Evolutionary conservation across 1,140 invertebrate species (phyloP).

Genomic region (Drosophila rufa): DNA sequence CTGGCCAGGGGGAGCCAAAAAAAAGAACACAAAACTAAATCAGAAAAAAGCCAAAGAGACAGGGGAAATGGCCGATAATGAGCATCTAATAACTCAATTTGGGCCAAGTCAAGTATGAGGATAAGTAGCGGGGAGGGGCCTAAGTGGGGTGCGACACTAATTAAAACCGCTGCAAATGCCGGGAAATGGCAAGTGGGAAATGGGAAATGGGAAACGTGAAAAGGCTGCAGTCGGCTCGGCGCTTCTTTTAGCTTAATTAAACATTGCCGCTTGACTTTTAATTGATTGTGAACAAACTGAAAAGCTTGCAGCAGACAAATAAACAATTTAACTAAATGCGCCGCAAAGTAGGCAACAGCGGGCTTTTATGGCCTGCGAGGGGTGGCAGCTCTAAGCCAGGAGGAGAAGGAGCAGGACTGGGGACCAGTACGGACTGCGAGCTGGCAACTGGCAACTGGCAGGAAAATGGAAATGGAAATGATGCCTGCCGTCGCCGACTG

Average conservation of each 20-base stretch:
- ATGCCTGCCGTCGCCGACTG: slow-evolving; percentile 58
- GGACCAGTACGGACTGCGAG: slow-evolving; percentile 23
- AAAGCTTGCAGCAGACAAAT: slow-evolving; percentile 66
- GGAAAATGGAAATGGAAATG: slow-evolving; percentile 64
- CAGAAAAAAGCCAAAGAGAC: slow-evolving; percentile 6
- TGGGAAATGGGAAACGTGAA: slow-evolving; percentile 10
- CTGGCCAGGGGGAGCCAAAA: slow-evolving; percentile 34
- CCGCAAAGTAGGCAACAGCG: slow-evolving; percentile 76
- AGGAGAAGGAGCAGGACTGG: slow-evolving; percentile 24
- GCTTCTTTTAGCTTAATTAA: slow-evolving; percentile 82
- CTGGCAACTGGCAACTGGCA: slow-evolving; percentile 52
- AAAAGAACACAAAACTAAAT: slow-evolving; percentile 5
- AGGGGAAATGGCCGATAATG: slow-evolving; percentile 67
- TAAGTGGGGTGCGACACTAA: slow-evolving; percentile 52
- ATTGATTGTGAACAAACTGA: slow-evolving; percentile 81
- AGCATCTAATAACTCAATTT: slow-evolving; percentile 79
- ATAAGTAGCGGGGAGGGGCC: slow-evolving; percentile 20
- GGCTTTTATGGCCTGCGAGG: slow-evolving; percentile 49
- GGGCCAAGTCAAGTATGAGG: slow-evolving; percentile 40
- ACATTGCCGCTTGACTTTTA: slow-evolving; percentile 80
- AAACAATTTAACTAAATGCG: slow-evolving; percentile 84
- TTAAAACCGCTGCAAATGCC: slow-evolving; percentile 64
- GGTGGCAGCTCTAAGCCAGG: slow-evolving; percentile 29
- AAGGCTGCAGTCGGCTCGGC: slow-evolving; percentile 31
- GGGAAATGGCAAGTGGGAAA: slow-evolving; percentile 17